phyloP scores from a whole-genome alignment of 2,888 invertebrate genomes.

The Hoplodrina blanda region DNA sequence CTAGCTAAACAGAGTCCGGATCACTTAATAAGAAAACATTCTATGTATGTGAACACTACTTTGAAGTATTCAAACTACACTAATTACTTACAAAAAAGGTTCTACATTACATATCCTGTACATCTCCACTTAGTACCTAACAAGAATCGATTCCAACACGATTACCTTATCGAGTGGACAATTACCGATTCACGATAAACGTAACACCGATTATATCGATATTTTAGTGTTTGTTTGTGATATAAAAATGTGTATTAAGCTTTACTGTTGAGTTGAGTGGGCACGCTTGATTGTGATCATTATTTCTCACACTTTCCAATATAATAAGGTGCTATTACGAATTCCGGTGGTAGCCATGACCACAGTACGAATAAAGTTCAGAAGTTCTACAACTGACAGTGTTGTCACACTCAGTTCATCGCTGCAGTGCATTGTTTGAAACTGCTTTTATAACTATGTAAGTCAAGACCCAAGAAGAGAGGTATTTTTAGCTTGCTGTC shows the following conservation, averaged over 20 bases:
- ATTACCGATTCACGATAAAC: slow-evolving; percentile 53
- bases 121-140: slow-evolving; percentile 10
- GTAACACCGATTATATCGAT: slow-evolving; percentile 36
- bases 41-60: slow-evolving; percentile 20
- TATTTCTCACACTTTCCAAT: slow-evolving; percentile 61
- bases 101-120: slow-evolving; percentile 24
- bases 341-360: slow-evolving; percentile 34
- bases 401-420: background rate
- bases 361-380: slow-evolving; percentile 11
- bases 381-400: background rate
- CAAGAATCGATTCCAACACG: slow-evolving; percentile 37
- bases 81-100: slow-evolving; percentile 35
- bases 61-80: slow-evolving; percentile 22
- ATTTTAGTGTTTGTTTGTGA: slow-evolving; percentile 57
- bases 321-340: slow-evolving; percentile 63
- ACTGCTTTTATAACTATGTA: too few relatives aligned
- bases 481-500: too few relatives aligned
- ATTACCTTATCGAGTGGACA: slow-evolving; percentile 46
- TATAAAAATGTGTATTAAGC: slow-evolving; percentile 51
- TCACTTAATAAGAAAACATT: background rate
- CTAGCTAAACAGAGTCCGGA: background rate
- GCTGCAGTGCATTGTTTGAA: background rate
- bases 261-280: slow-evolving; percentile 40
- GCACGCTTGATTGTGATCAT: slow-evolving; percentile 52
- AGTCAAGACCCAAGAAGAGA: too few relatives aligned